Conservation (phyloP, 1,140 invertebrate species). For the Megalonaias nervosa region DNA sequence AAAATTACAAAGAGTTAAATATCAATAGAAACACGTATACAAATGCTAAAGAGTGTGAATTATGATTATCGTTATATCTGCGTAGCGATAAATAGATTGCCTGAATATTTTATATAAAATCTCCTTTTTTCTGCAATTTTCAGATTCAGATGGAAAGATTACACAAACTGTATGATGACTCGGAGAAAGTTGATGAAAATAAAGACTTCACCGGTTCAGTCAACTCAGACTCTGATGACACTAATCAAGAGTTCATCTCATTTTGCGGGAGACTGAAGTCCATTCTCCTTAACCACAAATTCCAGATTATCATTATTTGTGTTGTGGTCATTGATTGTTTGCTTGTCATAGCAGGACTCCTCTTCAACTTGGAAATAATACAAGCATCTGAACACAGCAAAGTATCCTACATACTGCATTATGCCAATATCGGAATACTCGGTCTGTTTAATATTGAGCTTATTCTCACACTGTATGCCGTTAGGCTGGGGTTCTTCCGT, state of each 20-base stretch:
- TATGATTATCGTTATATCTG: too few species aligned
- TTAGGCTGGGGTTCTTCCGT: constrained; percentile 66
- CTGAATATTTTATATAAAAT: too few species aligned
- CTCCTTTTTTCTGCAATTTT: constrained; percentile 3
- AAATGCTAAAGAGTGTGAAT: too few species aligned
- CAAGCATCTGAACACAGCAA: constrained; percentile 13
- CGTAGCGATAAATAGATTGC: too few species aligned
- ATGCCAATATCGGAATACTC: constrained; percentile 65
- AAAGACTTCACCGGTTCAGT: constrained; percentile 65
- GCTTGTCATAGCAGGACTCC: constrained; percentile 65
- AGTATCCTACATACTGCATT: constrained; percentile 63
- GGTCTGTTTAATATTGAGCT: constrained; percentile 69
- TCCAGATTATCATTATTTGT: constrained; percentile 65
- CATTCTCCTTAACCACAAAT: constrained; percentile 64
- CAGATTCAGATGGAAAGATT: constrained; percentile 69
- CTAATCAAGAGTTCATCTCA: constrained; percentile 51
- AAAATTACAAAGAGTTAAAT: too few species aligned
- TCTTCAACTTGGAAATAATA: constrained; percentile 64
- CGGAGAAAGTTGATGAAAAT: constrained; percentile 69
- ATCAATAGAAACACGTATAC: too few species aligned
- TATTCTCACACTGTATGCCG: constrained; percentile 63
- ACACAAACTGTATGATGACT: constrained; percentile 65
- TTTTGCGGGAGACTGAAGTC: constrained; percentile 52
- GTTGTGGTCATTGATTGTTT: constrained; percentile 68
- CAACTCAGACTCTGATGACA: constrained; percentile 62